Percentiles rank a stretch among this genome's conserved stretches.
phyloP scores from a whole-genome alignment of 1,140 invertebrate genomes.

The Atta texana region DNA sequence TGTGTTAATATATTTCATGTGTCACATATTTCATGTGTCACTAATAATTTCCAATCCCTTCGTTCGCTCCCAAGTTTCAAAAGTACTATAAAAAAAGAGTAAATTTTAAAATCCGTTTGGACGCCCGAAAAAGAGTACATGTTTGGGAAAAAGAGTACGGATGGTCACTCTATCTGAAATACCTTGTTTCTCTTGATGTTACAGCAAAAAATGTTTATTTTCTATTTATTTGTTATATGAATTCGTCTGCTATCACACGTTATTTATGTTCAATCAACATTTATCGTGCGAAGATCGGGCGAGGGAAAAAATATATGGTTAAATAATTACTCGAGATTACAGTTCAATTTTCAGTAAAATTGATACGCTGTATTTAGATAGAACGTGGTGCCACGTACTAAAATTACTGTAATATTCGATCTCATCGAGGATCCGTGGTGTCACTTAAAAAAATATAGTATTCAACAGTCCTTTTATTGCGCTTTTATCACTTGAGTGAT shows the following conservation, averaged over 20 bases:
- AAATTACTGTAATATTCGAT: slow-evolving; percentile 26
- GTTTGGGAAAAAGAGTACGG: too few relatives aligned
- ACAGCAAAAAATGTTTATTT: too few relatives aligned
- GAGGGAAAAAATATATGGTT: slow-evolving; percentile 38
- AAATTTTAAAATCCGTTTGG: too few relatives aligned
- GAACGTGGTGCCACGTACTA: neutral
- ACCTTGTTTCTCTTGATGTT: too few relatives aligned
- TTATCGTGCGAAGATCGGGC: neutral
- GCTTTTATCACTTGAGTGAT: slow-evolving; percentile 51
- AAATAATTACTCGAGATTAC: slow-evolving; percentile 60
- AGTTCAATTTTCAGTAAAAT: neutral
- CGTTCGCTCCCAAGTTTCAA: too few relatives aligned
- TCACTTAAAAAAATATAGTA: neutral
- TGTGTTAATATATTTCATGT: too few relatives aligned
- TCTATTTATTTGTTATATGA: too few relatives aligned
- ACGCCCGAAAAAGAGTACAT: too few relatives aligned
- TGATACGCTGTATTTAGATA: slow-evolving; percentile 12
- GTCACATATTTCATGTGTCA: too few relatives aligned
- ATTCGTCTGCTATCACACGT: neutral
- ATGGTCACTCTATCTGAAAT: too few relatives aligned
- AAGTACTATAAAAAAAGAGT: too few relatives aligned
- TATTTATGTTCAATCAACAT: neutral
- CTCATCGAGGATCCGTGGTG: neutral
- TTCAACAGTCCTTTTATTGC: slow-evolving; percentile 7
- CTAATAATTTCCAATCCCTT: too few relatives aligned